phyloP scores from a whole-genome alignment of 2,888 invertebrate genomes.

The Pherbina coryleti region DNA sequence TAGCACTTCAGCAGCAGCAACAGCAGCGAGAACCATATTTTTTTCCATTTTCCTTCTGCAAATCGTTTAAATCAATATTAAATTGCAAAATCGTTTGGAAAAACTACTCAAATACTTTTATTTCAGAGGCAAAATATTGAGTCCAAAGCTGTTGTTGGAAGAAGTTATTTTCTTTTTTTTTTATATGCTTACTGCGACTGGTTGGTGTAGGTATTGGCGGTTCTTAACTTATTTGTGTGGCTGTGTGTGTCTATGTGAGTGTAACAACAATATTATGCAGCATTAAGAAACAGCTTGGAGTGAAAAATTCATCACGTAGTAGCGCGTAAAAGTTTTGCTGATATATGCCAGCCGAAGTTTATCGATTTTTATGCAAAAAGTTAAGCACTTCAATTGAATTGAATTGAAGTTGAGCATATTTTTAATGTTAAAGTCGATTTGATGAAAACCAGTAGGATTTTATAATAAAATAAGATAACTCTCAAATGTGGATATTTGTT shows the following conservation, averaged over 20 bases:
- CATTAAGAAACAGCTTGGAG: neutral
- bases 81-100: conserved; percentile 19
- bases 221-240: too few species aligned
- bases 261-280: too few species aligned
- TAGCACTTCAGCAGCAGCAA: neutral
- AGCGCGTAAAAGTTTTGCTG: neutral
- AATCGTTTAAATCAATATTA: neutral
- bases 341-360: neutral
- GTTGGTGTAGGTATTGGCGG: too few species aligned
- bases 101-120: neutral
- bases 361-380: conserved; percentile 5
- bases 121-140: neutral
- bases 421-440: too few species aligned
- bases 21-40: too few species aligned
- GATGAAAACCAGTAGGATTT: too few species aligned
- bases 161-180: too few species aligned
- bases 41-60: neutral
- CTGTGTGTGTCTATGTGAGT: too few species aligned
- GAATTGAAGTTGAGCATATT: neutral
- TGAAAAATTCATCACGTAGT: conserved; percentile 1
- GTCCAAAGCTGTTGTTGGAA: neutral
- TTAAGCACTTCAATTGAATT: neutral
- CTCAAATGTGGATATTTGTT: too few species aligned
- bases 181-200: too few species aligned
- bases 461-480: too few species aligned